A percentile compares a stretch with the other conserved stretches of the same genome.
Conservation (phyloP, 2,888 invertebrate species). For the Chrysomela aeneicollis region DNA sequence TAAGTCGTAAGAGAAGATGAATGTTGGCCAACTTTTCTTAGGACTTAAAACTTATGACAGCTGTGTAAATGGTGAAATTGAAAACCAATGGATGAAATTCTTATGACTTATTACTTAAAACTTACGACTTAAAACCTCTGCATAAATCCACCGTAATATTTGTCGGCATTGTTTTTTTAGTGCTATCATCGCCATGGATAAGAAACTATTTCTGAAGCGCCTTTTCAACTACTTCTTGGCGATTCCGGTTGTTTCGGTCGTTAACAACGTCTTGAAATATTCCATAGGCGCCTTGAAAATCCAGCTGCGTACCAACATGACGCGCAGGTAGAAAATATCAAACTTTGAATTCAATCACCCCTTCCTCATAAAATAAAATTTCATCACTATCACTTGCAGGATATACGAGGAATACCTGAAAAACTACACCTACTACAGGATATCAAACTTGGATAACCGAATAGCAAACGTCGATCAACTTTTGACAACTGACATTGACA, state of each 20-base stretch:
- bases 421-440: conserved; percentile 97
- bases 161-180: conserved; percentile 69
- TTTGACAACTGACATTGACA: conserved; percentile 95
- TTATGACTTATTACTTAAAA: too few relatives aligned
- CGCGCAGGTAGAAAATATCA: conserved; percentile 66
- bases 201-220: conserved; percentile 75
- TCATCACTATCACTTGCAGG: not conserved
- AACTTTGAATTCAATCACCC: not conserved
- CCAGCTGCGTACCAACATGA: conserved; percentile 87
- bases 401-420: conserved; percentile 92
- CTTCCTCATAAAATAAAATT: too few relatives aligned
- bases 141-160: too few relatives aligned
- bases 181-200: conserved; percentile 91
- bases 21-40: too few relatives aligned
- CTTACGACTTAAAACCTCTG: too few relatives aligned
- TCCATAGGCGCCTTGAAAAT: conserved; percentile 93
- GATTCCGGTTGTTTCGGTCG: conserved; percentile 90
- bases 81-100: too few relatives aligned
- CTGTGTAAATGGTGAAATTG: too few relatives aligned
- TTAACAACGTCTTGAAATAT: conserved; percentile 94
- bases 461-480: conserved; percentile 97
- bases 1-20: too few relatives aligned
- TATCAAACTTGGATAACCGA: conserved; percentile 93
- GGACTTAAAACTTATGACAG: too few relatives aligned
- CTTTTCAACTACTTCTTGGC: conserved; percentile 81